These are phyloP conservation scores for Pseudotriccus pelzelni DNA, from an alignment of 2,797 vertebrate species.

Conservation along the genomic window DNA sequence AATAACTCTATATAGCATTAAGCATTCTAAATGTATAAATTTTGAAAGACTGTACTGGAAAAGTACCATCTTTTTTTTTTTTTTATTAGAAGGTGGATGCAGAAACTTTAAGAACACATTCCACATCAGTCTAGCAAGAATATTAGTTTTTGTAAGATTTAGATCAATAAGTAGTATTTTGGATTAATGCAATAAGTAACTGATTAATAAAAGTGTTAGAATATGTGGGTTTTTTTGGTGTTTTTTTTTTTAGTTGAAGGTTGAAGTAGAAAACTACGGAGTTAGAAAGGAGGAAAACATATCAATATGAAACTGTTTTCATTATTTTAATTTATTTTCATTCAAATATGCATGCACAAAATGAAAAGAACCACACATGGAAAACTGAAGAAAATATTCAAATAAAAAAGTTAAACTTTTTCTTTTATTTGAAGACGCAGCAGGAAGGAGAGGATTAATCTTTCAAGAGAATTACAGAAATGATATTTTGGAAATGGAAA, in stretches of 20 bases:
- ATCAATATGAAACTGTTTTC: background rate
- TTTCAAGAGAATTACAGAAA: slow-evolving; percentile 23
- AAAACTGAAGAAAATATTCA: background rate
- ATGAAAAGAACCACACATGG: background rate
- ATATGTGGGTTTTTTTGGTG: rapidly evolving
- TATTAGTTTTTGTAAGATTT: background rate
- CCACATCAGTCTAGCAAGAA: background rate
- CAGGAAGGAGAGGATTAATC: slow-evolving; percentile 14
- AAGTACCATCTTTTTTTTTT: background rate
- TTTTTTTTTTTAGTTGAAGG: background rate
- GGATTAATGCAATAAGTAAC: background rate
- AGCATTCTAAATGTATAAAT: background rate
- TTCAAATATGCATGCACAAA: background rate
- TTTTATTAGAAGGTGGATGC: background rate
- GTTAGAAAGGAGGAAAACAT: background rate
- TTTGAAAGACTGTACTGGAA: background rate
- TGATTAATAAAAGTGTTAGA: background rate
- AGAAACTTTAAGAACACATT: background rate
- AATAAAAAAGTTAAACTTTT: slow-evolving; percentile 30
- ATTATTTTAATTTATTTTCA: background rate
- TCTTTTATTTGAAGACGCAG: background rate
- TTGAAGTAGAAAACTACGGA: background rate
- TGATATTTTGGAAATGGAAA: slow-evolving; percentile 36
- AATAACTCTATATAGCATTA: background rate
- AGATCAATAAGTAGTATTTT: background rate